Evolutionary conservation across 2,888 invertebrate genomes (phyloP), one percentile per base, ranked within the genome.

Genomic region (Drosophila setosimentum): DNA sequence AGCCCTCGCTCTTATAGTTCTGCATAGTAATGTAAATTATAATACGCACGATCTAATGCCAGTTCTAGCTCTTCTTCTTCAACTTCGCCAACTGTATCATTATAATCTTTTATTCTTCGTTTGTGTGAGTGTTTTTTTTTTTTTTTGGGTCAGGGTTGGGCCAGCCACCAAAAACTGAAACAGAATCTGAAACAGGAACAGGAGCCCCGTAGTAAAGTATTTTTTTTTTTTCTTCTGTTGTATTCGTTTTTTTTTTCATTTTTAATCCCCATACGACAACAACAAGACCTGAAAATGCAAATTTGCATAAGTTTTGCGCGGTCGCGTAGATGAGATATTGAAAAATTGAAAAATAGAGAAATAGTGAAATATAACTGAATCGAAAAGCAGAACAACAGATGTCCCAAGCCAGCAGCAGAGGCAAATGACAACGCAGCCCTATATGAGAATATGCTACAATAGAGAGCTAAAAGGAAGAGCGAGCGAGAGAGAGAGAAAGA

Each of bases 261-360:
- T 68, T 65, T 83, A 83, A 83, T 83, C 82, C 87, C 62, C 59
- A 65, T 64, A 61, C 66, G 81, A 66, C 78, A 63, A 66, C 73
- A 78, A 70, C 80, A 78, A 66, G 54, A 50, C 24, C 62, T 37
- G 45, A 83, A 83, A 68, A 78, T 76, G 48, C 33, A 83, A 88
- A 85, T 85, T 85, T 88, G 83, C 88, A 84, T 86, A 84, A 83
- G 78, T 80, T 83, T 85, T 76, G 79, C 78, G 76, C 71, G 79
- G 24, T 55, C 42, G 68, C 59, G 27, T 62, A 48, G 64, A 61
- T 59, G 68, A 37, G 33, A 58, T 65, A 74, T 72, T 68, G 64
- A 71, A 78, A 78, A 70, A 53, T 55, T 48, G 35, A 50, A 42
- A 65, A 57, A n/a, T n/a, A n/a, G n/a, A n/a, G n/a, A n/a, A n/a